Evolutionary conservation across 2,797 vertebrate species (phyloP), one percentile per base, ranked within the genome.

Genomic region (Notolepis coatsorum): DNA sequence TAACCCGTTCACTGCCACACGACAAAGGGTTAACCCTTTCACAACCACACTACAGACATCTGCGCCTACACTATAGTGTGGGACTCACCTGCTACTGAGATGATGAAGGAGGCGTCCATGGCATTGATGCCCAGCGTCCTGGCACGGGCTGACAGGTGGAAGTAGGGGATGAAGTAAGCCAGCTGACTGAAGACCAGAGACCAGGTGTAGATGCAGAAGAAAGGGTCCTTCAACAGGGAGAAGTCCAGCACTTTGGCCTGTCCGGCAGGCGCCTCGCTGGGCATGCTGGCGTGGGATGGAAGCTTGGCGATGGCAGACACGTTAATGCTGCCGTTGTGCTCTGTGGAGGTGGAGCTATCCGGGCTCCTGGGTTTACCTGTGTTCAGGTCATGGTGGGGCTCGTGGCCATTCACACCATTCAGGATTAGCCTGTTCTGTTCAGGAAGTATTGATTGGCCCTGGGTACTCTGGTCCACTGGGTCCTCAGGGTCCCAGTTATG

Each of bases 181-280:
- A 97, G 38, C 78, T 98, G 96, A 80, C 96, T 96, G 89, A 99
- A 96, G 48, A 98, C 80, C 73, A 97, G 79, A 2, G 96, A 97
- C 94, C 95, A 98, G 0, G 95, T 96, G 83, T 95, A 97, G 73
- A 99, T 93, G 72, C 89, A 95, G 80, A 98, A 98, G 75, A 96
- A 79, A 0, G 97, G 96, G 66, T 97, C 91, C 87, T 89, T 95
- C 54, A 99, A 77, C 0, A 95, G 89, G 21, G 95, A 95, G 60
- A 93, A 87, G 71, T 96, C 94, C 17, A 96, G 79, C n/a, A 95
- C 84, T 78, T 94, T 95, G 77, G 84, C 7, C 31, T 85, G 85
- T 64, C 2, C 69, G 41, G 54, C 9, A 0, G 58, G 20, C 49
- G 61, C 49, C 58, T 91, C 81, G 59, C 37, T 66, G 2, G 71